These are phyloP conservation scores for Pseudolaguvia tuberculata DNA, from an alignment of 2,113 vertebrate species.

Conservation along the genomic window DNA sequence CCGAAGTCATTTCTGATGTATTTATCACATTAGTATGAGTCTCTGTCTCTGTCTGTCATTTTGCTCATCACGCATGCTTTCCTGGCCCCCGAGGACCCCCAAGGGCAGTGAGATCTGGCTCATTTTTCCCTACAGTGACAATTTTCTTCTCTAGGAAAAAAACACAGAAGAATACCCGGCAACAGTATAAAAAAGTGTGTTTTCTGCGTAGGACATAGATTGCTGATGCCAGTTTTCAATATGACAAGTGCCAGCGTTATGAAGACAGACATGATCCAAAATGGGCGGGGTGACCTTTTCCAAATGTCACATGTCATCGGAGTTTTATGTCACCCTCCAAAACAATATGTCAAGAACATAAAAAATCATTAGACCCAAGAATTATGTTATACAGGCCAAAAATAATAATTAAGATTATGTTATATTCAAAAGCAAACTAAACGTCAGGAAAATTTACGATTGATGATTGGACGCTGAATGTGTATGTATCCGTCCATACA, in stretches of 20 bases:
- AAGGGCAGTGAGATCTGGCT: slow-evolving; percentile 40
- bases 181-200: slow-evolving; percentile 20
- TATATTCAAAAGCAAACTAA: slow-evolving; percentile 77
- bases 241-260: slow-evolving; percentile 78
- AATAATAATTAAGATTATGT: slow-evolving; percentile 80
- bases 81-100: slow-evolving; percentile 42
- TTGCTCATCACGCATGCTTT: slow-evolving; percentile 58
- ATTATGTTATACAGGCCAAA: slow-evolving; percentile 76
- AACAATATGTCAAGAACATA: slow-evolving; percentile 98
- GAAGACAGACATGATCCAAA: slow-evolving; percentile 76
- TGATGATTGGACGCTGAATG: slow-evolving; percentile 1
- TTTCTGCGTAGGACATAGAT: slow-evolving; percentile 63
- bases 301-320: slow-evolving; percentile 99
- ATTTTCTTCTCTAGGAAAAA: slow-evolving; percentile 39
- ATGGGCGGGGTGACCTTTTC: slow-evolving; percentile 96
- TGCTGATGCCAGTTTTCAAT: slow-evolving; percentile 75
- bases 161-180: slow-evolving; percentile 16
- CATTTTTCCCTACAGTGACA: slow-evolving; percentile 41
- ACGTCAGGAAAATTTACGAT: slow-evolving; percentile 53
- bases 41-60: slow-evolving; percentile 66
- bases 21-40: slow-evolving; percentile 76
- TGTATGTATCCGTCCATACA: slow-evolving; percentile 26
- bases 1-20: slow-evolving; percentile 61
- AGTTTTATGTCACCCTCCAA: slow-evolving; percentile 99
- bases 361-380: slow-evolving; percentile 95